Evolutionary conservation across 2,113 vertebrate species (phyloP).

Genomic region (Lampris megalopsis): DNA sequence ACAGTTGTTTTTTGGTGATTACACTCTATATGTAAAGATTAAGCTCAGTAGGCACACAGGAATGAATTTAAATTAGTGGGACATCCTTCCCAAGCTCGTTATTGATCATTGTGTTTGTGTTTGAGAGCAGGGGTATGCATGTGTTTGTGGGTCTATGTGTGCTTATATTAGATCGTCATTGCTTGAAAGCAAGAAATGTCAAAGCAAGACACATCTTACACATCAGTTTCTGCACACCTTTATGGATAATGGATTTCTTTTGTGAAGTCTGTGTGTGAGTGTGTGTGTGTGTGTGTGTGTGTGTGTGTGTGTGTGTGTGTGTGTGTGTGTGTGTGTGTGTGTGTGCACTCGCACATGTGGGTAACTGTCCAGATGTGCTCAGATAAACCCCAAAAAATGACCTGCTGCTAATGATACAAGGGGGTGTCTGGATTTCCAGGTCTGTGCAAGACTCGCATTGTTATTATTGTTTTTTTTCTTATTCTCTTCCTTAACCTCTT

Average conservation of each 20-base stretch:
- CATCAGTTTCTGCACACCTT: not conserved
- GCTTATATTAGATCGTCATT: not conserved
- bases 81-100: no score
- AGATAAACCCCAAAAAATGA: not conserved
- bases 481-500: not conserved
- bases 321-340: not conserved
- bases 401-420: not conserved
- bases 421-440: not conserved
- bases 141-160: slow-evolving; percentile 6
- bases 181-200: not conserved
- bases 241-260: not conserved
- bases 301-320: not conserved
- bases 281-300: not conserved
- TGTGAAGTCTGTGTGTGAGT: not conserved
- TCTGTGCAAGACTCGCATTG: no score
- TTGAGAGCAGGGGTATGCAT: slow-evolving; percentile 1
- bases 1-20: no score
- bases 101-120: not conserved
- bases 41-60: no score
- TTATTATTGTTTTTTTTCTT: not conserved
- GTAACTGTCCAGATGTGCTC: no score
- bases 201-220: slow-evolving; percentile 8
- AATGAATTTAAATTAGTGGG: no score
- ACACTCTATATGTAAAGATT: no score
- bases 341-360: no score